Evolutionary conservation across 2,113 vertebrate genomes (phyloP), one percentile per base, ranked within the genome.

Genomic region (Plecotus auritus): DNA sequence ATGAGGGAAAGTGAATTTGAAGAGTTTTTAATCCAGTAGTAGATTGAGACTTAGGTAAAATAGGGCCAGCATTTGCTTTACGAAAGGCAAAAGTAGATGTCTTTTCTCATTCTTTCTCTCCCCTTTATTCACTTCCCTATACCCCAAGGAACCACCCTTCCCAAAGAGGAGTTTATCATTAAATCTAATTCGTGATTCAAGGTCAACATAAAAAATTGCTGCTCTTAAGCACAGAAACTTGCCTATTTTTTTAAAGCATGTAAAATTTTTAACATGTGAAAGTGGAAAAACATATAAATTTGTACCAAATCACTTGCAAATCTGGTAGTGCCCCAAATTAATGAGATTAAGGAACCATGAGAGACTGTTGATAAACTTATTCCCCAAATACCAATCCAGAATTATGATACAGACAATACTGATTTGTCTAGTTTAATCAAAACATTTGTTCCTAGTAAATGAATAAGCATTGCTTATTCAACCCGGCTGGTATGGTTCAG

Each of bases 301-400:
- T 74, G 42, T 96, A 69, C 61, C 61, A 93, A 97, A 80, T 90
- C 59, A 83, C 35, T 88, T 93, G 37, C 67, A 76, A 90, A 74
- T 51, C 26, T 96, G 32, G 64, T 23, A 87, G 16, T 61, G 40
- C 9, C 74, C 93, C 78, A 84, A 47, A 66, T 96, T 90, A 96
- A 85, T 80, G 64, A 97, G 94, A 95, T 95, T 92, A 96, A 96
- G 90, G 78, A 91, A 54, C 17, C n/a, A 7, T 83, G 86, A 92
- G 26, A 82, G 74, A 49, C 16, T 70, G 69, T 93, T 94, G 74
- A 96, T n/a, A 35, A 86, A 32, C 45, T 92, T 88, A 64, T 88
- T 94, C 47, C 56, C 12, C 80, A 88, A 92, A 87, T 2, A 6
- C 32, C 32, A 51, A 22, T 14, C 42, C 14, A 85, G 77, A 94